Evolutionary conservation across 2,888 invertebrate species (phyloP).

Genomic region (Pedicia rivosa): DNA sequence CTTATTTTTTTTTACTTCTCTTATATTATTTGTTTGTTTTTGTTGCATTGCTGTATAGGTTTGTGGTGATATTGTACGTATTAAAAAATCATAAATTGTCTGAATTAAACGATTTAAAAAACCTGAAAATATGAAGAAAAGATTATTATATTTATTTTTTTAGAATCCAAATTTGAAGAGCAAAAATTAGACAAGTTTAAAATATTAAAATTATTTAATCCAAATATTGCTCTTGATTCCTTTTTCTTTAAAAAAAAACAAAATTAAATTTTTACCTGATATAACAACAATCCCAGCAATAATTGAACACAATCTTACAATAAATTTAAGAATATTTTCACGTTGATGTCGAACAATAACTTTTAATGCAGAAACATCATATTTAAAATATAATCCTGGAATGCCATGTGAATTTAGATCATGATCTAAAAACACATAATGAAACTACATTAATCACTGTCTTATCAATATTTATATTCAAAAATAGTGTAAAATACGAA

Average conservation of each 20-base stretch:
- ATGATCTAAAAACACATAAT: slow-evolving; percentile 27
- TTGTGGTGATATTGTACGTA: neutral
- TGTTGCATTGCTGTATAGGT: neutral
- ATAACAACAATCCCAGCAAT: slow-evolving; percentile 88
- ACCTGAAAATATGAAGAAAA: neutral
- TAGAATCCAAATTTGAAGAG: too few species aligned
- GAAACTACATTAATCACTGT: too few species aligned
- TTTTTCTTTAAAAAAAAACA: too few species aligned
- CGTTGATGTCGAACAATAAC: slow-evolving; percentile 66
- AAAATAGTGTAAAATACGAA: too few species aligned
- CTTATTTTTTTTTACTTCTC: neutral
- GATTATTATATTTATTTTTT: neutral
- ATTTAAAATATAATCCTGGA: slow-evolving; percentile 89
- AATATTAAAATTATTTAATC: too few species aligned
- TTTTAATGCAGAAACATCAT: slow-evolving; percentile 82
- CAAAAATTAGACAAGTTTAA: too few species aligned
- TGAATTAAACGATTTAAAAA: neutral
- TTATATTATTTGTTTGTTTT: neutral
- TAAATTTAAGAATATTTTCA: slow-evolving; percentile 62
- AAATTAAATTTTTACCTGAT: slow-evolving; percentile 34
- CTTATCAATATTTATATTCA: too few species aligned
- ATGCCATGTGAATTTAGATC: slow-evolving; percentile 76
- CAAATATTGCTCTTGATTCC: too few species aligned
- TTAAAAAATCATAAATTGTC: neutral
- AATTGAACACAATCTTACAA: slow-evolving; percentile 76